phyloP scores from a whole-genome alignment of 2,113 vertebrate species.

The Centropus unirufus region DNA sequence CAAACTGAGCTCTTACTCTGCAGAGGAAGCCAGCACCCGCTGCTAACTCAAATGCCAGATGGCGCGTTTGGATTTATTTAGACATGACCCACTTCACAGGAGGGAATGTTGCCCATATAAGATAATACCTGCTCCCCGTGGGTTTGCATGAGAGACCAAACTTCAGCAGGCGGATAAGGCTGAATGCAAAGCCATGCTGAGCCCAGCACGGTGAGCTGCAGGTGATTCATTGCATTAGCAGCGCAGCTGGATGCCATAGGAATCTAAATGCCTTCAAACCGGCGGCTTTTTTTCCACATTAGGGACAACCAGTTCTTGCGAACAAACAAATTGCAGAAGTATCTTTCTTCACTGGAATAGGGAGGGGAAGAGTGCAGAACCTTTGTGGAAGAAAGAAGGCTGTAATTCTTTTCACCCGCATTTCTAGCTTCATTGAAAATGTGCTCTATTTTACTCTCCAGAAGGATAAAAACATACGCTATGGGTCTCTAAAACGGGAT shows the following conservation, averaged over 20 bases:
- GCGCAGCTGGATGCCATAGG: neutral
- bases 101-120: neutral
- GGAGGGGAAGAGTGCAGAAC: neutral
- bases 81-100: neutral
- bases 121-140: neutral
- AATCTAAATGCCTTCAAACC: neutral
- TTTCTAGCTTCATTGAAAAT: neutral
- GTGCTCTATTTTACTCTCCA: neutral
- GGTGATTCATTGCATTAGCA: neutral
- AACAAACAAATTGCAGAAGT: neutral
- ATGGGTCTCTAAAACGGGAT: neutral
- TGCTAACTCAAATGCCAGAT: neutral
- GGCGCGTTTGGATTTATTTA: conserved; percentile 36
- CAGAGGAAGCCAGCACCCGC: neutral
- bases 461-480: neutral
- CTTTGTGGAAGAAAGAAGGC: neutral
- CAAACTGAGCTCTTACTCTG: neutral
- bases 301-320: neutral
- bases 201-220: neutral
- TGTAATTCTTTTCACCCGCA: neutral
- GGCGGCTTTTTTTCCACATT: neutral
- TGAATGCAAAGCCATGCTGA: neutral
- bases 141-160: neutral
- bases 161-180: neutral
- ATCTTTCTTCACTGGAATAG: neutral